Percentiles rank a stretch among this genome's conserved stretches.
phyloP scores from a whole-genome alignment of 2,797 vertebrate species.

The Cygnus olor region DNA sequence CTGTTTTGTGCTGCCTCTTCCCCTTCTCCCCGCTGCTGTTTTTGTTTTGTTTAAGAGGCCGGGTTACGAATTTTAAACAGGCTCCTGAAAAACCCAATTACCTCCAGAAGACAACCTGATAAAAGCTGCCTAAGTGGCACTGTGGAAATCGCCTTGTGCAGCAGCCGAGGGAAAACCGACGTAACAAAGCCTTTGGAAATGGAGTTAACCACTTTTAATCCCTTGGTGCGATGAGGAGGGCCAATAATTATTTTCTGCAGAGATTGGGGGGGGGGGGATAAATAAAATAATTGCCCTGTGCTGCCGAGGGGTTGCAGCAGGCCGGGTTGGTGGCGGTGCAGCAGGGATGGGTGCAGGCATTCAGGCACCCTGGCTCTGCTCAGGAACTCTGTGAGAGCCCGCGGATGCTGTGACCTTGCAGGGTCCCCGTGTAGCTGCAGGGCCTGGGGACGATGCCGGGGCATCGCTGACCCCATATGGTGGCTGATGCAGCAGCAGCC shows the following conservation, averaged over 20 bases:
- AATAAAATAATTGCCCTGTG: slow-evolving; percentile 38
- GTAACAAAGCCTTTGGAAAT: slow-evolving; percentile 73
- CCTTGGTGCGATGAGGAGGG: slow-evolving; percentile 24
- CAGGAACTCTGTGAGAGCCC: neutral
- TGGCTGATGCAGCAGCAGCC: neutral
- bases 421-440: neutral
- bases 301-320: neutral
- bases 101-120: slow-evolving; percentile 69
- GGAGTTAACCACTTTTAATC: slow-evolving; percentile 74
- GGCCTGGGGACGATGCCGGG: neutral
- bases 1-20: slow-evolving; percentile 49
- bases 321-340: neutral
- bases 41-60: slow-evolving; percentile 68
- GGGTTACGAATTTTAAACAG: slow-evolving; percentile 63
- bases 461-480: accelerated
- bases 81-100: slow-evolving; percentile 65
- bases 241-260: slow-evolving; percentile 65
- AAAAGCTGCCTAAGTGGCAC: slow-evolving; percentile 66
- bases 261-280: neutral
- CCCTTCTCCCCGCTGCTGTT: slow-evolving; percentile 6
- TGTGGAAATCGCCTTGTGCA: slow-evolving; percentile 60
- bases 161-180: slow-evolving; percentile 58
- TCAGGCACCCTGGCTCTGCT: neutral
- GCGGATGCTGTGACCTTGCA: neutral
- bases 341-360: neutral